Conservation (phyloP, 2,888 invertebrate species). For the Junonia oenone region DNA sequence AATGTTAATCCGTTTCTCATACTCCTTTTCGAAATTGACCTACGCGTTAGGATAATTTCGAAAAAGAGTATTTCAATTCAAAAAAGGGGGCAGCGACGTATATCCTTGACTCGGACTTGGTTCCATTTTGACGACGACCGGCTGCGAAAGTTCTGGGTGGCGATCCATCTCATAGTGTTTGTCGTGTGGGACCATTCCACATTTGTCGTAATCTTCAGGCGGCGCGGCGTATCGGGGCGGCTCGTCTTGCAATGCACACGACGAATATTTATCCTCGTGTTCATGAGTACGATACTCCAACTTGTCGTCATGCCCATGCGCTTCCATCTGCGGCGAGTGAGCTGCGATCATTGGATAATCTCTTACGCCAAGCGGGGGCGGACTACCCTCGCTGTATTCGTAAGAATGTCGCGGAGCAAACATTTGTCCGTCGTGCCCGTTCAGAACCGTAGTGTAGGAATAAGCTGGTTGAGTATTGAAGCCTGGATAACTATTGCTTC, state of each 20-base stretch:
- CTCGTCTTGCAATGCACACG: constrained; percentile 71
- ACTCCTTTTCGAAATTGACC: constrained; percentile 77
- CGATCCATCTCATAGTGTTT: constrained; percentile 71
- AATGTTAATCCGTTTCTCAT: constrained; percentile 36
- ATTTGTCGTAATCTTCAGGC: constrained; percentile 81
- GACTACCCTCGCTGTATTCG: constrained; percentile 81
- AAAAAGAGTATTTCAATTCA: constrained; percentile 84
- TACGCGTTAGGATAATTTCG: constrained; percentile 67
- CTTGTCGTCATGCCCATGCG: constrained; percentile 75
- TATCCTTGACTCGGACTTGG: constrained; percentile 80
- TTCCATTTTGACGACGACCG: constrained; percentile 79
- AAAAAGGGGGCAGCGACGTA: constrained; percentile 87
- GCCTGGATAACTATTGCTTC: constrained; percentile 82
- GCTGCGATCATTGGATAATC: constrained; percentile 84
- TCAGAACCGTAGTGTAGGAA: constrained; percentile 84
- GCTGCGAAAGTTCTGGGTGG: constrained; percentile 63
- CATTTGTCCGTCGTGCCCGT: constrained; percentile 86
- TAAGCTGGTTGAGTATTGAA: constrained; percentile 81
- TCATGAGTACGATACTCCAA: constrained; percentile 66
- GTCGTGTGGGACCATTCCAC: constrained; percentile 69
- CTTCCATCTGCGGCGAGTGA: constrained; percentile 80
- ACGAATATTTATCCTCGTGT: constrained; percentile 68
- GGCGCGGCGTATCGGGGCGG: constrained; percentile 78
- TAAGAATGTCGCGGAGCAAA: constrained; percentile 82
- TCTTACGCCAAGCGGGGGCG: constrained; percentile 81